These are phyloP conservation scores for Chironomus striatipennis DNA, from an alignment of 1,140 invertebrate genomes.

Conservation along the genomic window DNA sequence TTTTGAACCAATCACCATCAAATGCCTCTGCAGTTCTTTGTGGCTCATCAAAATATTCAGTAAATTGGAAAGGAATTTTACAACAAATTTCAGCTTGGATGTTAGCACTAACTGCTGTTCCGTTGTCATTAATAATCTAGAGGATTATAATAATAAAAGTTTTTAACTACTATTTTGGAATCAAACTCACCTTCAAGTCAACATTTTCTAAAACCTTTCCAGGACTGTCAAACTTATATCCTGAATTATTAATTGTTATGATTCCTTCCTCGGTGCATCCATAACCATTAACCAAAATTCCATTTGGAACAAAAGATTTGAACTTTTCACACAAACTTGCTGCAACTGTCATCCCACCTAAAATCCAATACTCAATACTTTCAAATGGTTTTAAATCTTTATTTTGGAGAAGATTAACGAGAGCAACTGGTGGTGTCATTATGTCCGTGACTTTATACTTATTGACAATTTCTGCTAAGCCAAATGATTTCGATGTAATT, in stretches of 20 bases:
- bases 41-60: conserved; percentile 46
- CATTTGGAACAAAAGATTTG: neutral
- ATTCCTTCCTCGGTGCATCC: neutral
- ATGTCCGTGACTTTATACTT: neutral
- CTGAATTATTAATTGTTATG: neutral
- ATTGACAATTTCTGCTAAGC: neutral
- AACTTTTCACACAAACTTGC: neutral
- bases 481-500: neutral
- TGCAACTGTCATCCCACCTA: neutral
- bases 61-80: conserved; percentile 43
- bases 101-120: no score
- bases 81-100: conserved; percentile 54
- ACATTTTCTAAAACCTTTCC: neutral
- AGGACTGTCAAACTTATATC: no score
- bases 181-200: neutral
- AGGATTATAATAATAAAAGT: no score
- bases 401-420: neutral
- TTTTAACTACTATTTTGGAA: neutral
- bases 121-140: conserved; percentile 37
- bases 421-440: neutral
- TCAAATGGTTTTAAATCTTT: neutral
- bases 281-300: neutral
- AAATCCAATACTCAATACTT: neutral
- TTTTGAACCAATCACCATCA: conserved; percentile 51
- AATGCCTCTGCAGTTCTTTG: conserved; percentile 54